Base-by-base conservation (phyloP, 2,888 invertebrate species). In the Meteorus colon region DNA sequence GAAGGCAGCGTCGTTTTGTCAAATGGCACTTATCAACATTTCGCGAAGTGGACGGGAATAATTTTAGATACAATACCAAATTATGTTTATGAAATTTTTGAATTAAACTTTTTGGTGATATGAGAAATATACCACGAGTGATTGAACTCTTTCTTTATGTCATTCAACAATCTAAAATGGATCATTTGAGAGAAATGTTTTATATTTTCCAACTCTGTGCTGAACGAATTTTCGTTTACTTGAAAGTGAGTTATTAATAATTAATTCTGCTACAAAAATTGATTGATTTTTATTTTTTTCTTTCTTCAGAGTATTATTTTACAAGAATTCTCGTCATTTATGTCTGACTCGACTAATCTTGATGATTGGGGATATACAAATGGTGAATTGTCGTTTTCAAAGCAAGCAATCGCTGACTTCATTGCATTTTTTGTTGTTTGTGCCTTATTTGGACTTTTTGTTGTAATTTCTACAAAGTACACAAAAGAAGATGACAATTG, bases 151-250 rank as follows among this genome's bases (percentile, higher is more conserved):
- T 65, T n/a, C 12, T 45, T 41, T 69, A 34, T 60, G 66, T 45
- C 27, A 68, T 27, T 59, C 41, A 67, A 74, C 24, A 41, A 29
- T 16, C 41, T 10, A 77, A 37, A 71, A 86, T 86, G 86, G 83
- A 82, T 27, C 81, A 83, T 67, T 41, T 84, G 8, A 80, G 77
- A 69, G 79, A 81, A 69, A 71, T 82, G 76, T 86, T 79, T 74
- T 82, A 85, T 62, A 74, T 86, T 37, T 19, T 86, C 65, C 83
- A 81, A 45, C 55, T 83, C 37, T 81, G 86, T 31, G 59, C 79
- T 51, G 78, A 51, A 62, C 82, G 82, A 73, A 78, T 84, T 70
- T 82, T 84, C 59, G 80, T 82, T 76, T 84, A 83, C 65, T 66
- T 86, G 59, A 80, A 80, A 74, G 86, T 86, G 80, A 19, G 41